phyloP scores from a whole-genome alignment of 2,888 invertebrate species.

The Drosophila affinis region DNA sequence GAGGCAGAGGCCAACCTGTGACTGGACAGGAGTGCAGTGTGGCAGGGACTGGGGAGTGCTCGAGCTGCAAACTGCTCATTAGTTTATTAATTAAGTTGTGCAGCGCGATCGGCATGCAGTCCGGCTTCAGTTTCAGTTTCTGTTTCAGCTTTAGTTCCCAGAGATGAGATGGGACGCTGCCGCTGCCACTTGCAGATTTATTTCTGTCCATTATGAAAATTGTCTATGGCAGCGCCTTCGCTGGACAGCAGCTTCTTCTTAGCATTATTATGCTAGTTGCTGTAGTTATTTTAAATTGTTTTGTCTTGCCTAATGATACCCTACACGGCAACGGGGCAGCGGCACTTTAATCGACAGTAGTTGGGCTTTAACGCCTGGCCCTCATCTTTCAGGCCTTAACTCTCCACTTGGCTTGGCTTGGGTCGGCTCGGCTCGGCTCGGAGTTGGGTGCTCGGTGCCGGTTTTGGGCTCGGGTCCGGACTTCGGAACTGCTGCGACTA shows the following conservation, averaged over 20 bases:
- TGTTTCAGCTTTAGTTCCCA: constrained; percentile 30
- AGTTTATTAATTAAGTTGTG: constrained; percentile 79
- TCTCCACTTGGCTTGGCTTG: background rate
- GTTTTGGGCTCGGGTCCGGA: background rate
- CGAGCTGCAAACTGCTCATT: constrained; percentile 71
- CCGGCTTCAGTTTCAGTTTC: constrained; percentile 21
- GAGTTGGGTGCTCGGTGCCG: constrained; percentile 2
- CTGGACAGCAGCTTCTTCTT: constrained; percentile 48
- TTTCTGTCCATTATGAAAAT: constrained; percentile 77
- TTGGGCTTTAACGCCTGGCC: constrained; percentile 67
- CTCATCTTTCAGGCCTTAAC: constrained; percentile 28
- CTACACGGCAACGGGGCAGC: constrained; percentile 62
- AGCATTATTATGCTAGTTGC: constrained; percentile 78
- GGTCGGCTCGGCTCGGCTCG: no score
- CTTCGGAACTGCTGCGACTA: background rate
- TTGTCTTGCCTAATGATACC: constrained; percentile 76
- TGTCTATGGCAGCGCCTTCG: constrained; percentile 60
- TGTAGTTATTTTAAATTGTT: constrained; percentile 79
- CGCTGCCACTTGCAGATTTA: constrained; percentile 64
- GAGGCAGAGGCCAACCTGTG: background rate
- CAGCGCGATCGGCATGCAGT: constrained; percentile 43
- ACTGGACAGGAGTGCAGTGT: constrained; percentile 1
- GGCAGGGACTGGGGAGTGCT: constrained; percentile 36
- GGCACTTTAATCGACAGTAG: constrained; percentile 78
- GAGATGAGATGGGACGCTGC: constrained; percentile 16